Conservation (phyloP, 2,888 invertebrate genomes). For the Camponotus fellah region DNA sequence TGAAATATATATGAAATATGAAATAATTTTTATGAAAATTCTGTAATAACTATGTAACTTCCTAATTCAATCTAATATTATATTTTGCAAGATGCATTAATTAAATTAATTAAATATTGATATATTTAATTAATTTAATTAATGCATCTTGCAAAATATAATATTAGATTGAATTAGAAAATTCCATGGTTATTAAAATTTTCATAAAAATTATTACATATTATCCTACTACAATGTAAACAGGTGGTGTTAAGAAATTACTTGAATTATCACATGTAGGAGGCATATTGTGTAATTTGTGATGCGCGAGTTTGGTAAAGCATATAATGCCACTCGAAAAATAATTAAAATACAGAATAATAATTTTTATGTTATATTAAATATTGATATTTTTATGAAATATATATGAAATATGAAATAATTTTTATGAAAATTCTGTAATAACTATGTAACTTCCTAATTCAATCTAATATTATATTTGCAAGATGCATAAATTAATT, state of each 20-base stretch:
- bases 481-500: neutral
- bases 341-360: constrained; percentile 50
- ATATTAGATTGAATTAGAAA: neutral
- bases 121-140: neutral
- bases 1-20: too few relatives aligned
- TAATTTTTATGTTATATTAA: too few relatives aligned
- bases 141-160: neutral
- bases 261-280: neutral
- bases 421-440: neutral
- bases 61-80: neutral
- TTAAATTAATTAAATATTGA: neutral
- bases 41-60: neutral
- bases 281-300: constrained; percentile 21
- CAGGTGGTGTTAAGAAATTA: neutral
- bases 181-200: neutral
- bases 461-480: neutral
- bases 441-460: neutral
- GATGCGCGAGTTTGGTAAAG: constrained; percentile 24
- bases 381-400: too few relatives aligned
- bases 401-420: neutral
- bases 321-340: constrained; percentile 24
- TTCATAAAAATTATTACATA: neutral
- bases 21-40: neutral
- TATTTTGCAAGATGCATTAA: constrained; percentile 1
- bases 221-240: neutral